Evolutionary conservation across 2,113 vertebrate species (phyloP), one percentile per base, ranked within the genome.

Genomic region (Vidua macroura): DNA sequence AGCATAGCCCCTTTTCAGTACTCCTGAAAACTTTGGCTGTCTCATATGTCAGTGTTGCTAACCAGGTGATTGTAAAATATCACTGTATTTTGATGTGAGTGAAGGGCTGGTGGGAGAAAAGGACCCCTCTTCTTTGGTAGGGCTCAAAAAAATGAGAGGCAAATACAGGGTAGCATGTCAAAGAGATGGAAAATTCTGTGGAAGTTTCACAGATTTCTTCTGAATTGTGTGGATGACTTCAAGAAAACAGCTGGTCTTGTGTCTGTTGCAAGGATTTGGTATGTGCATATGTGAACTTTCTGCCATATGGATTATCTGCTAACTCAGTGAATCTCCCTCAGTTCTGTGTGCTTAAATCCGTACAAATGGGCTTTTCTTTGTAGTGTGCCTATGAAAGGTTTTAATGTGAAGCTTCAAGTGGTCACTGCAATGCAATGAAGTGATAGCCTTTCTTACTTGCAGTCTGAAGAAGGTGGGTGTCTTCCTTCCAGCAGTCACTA

Each of bases 251-350:
- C 33, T 43, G 35, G 9, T 48, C 21, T 24, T 53, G 17, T 41
- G 63, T 59, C 59, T 70, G 17, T 82, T 64, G 35, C 17, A 13
- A 33, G 23, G n/a, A 28, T 75, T 41, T 75, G n/a, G 66, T 41
- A 56, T 11, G 6, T 48, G 15, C 13, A 2, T 64, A 23, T 2
- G 5, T 68, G 24, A 76, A 53, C 28, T 69, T 64, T 15, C 3
- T 75, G 21, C 10, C 3, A 1, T n/a, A 3, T 11, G 31, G 4
- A 15, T 72, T 82, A 35, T 84, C 44, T 28, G 3, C n/a, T 69
- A 4, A 55, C 6, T 69, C 0, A 1, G 9, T 1, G 0, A 4
- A 33, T 81, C 6, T 78, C 39, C 28, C 5, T 81, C 22, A 30
- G 6, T 66, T 69, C 12, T 79, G 9, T 0, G 0, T 53, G 27